A percentile compares a stretch with the other conserved stretches of the same genome.
Evolutionary conservation across 1,140 invertebrate species (phyloP).

Genomic region (Panonychus citri): DNA sequence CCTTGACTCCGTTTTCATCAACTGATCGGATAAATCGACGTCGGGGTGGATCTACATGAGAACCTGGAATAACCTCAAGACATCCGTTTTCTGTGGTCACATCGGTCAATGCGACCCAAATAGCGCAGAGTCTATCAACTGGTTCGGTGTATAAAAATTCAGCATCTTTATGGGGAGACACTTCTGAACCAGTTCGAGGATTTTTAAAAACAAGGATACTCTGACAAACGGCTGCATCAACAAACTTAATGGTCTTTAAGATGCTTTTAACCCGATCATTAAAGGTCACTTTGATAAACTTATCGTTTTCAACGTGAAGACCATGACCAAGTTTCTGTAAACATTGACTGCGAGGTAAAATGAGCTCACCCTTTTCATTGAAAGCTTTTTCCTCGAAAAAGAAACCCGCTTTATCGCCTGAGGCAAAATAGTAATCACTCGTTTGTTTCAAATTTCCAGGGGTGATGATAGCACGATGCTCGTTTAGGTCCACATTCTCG

Average conservation of each 20-base stretch:
- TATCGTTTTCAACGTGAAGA: not conserved
- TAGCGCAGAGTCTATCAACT: slow-evolving; percentile 22
- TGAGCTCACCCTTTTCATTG: too few species aligned
- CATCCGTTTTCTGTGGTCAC: slow-evolving; percentile 67
- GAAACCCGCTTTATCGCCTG: too few species aligned
- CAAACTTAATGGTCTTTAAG: not conserved
- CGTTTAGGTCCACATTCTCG: too few species aligned
- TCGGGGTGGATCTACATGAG: slow-evolving; percentile 31
- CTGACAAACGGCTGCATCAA: not conserved
- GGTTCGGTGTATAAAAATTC: slow-evolving; percentile 29
- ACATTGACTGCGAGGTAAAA: too few species aligned
- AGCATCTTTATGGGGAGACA: slow-evolving; percentile 51
- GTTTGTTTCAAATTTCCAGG: too few species aligned
- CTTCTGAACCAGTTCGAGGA: slow-evolving; percentile 15
- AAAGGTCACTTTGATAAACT: not conserved
- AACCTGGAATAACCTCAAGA: slow-evolving; percentile 67
- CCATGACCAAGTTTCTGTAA: too few species aligned
- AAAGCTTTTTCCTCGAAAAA: too few species aligned
- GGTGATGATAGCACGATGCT: too few species aligned
- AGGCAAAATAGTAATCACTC: too few species aligned
- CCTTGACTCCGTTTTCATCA: not conserved
- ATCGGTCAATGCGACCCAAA: slow-evolving; percentile 31
- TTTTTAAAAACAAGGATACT: not conserved
- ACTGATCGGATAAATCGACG: not conserved
- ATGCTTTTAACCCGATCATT: not conserved